Percentiles rank a stretch among this genome's conserved stretches.
phyloP scores from a whole-genome alignment of 2,113 vertebrate genomes.

The rabbit (Oryctolagus cuniculus) region DNA sequence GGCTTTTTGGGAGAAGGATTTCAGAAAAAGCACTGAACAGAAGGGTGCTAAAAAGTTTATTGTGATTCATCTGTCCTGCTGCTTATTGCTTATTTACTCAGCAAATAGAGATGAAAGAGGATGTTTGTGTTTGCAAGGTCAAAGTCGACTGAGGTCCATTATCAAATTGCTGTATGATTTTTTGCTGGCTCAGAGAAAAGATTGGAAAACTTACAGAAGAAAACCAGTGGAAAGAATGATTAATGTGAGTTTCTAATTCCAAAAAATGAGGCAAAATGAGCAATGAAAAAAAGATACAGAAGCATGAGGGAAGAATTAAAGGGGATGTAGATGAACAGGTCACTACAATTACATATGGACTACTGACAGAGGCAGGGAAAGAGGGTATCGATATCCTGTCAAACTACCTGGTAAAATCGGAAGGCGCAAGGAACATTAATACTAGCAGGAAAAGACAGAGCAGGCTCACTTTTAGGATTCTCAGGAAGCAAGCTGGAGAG shows the following conservation, averaged over 20 bases:
- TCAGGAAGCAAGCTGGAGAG: constrained; percentile 51
- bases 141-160: not conserved
- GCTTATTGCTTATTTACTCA: not conserved
- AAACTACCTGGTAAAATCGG: not conserved
- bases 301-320: not conserved
- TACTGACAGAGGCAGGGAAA: not conserved
- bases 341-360: not conserved
- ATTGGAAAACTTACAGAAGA: not conserved
- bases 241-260: not conserved
- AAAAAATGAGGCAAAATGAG: not conserved
- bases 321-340: not conserved
- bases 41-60: not conserved
- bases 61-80: constrained; percentile 29
- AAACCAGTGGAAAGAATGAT: not conserved
- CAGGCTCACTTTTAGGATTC: not conserved
- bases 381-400: not conserved
- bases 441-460: constrained; percentile 11
- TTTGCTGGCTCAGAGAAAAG: constrained; percentile 3
- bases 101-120: constrained; percentile 43
- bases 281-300: constrained; percentile 41
- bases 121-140: constrained; percentile 21
- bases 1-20: constrained; percentile 11
- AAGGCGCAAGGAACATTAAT: constrained; percentile 39
- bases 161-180: not conserved
- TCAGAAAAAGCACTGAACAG: not conserved